Evolutionary conservation across 2,797 vertebrate species (phyloP), one percentile per base, ranked within the genome.

Genomic region (Rallus crepitans): DNA sequence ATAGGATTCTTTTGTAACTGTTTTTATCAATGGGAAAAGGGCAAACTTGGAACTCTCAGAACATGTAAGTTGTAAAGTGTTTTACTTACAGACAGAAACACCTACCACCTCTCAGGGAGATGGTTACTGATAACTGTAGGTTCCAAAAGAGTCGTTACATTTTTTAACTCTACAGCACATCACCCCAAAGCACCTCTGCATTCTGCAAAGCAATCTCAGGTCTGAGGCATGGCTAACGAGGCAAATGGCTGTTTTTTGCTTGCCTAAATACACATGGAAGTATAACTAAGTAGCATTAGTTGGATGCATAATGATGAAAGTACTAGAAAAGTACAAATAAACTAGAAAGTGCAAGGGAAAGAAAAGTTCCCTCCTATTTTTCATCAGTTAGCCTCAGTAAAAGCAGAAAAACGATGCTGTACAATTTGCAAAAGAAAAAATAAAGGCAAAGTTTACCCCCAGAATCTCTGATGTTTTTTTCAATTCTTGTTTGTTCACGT

Each of bases 391-490:
- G 40, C 31, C 23, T 68, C 37, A 50, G 18, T 40, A 80, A 87
- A 92, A 60, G 23, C 28, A 85, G 12, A 59, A 94, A 73, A 35
- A 59, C 25, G 3, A 72, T 31, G 31, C 7, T 11, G 45, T 12
- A 52, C 10, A 45, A 55, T 52, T 88, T 80, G 28, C 27, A 69
- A 81, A 61, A 77, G 39, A 75, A 87, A 83, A 82, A 68, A 55
- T 3, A n/a, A 94, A 79, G 35, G 33, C 9, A 50, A 66, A 66
- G 71, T 81, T 94, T 97, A 99, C 99, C 98, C 98, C 99, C 28
- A 99, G 98, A 88, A 99, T 97, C 53, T 98, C 98, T 31, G 99
- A 99, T 10, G 98, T 99, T 96, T 94, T 98, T 94, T 98, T 98
- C 56, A 99, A 96, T 64, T 98, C 98, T 28, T 98, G 98, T 93